A percentile compares a stretch with the other conserved stretches of the same genome.
These are phyloP conservation scores for Esperia sulphurella DNA, from an alignment of 2,888 invertebrate genomes.

Conservation along the genomic window DNA sequence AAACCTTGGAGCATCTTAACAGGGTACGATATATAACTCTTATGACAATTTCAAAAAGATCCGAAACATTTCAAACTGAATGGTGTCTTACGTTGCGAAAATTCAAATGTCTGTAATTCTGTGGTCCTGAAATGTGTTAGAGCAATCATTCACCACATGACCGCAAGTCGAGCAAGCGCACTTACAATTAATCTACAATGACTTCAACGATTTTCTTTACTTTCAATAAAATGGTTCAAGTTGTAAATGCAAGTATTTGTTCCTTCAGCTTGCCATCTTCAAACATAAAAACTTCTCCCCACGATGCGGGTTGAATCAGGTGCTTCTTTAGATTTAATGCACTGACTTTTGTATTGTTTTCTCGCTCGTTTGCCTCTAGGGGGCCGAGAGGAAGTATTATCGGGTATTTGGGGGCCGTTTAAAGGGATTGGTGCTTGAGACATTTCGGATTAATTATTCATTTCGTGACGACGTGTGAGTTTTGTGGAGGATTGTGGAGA, in stretches of 20 bases:
- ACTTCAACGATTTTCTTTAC: too few relatives aligned
- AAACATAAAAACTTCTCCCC: constrained; percentile 14
- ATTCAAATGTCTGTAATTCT: too few relatives aligned
- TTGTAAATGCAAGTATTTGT: not conserved
- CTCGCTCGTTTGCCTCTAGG: constrained; percentile 6
- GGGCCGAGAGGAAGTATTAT: constrained; percentile 8
- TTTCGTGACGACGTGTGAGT: constrained; percentile 3
- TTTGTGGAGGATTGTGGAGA: not conserved
- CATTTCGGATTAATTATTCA: constrained; percentile 14
- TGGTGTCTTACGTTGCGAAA: too few relatives aligned
- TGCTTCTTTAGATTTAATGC: constrained; percentile 21
- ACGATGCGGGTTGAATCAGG: constrained; percentile 24
- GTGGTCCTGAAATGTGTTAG: too few relatives aligned
- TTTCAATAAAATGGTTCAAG: not conserved
- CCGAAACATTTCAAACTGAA: too few relatives aligned
- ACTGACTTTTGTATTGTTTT: constrained; percentile 24
- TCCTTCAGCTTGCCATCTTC: constrained; percentile 2
- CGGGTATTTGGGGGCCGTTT: constrained; percentile 11
- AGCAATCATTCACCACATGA: too few relatives aligned
- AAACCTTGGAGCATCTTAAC: too few relatives aligned
- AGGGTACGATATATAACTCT: too few relatives aligned
- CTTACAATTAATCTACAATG: too few relatives aligned
- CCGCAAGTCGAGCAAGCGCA: too few relatives aligned
- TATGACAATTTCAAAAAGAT: too few relatives aligned
- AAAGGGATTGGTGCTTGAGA: constrained; percentile 9